Evolutionary conservation across 2,113 vertebrate species (phyloP).

Genomic region (Triplophysa siluroides): DNA sequence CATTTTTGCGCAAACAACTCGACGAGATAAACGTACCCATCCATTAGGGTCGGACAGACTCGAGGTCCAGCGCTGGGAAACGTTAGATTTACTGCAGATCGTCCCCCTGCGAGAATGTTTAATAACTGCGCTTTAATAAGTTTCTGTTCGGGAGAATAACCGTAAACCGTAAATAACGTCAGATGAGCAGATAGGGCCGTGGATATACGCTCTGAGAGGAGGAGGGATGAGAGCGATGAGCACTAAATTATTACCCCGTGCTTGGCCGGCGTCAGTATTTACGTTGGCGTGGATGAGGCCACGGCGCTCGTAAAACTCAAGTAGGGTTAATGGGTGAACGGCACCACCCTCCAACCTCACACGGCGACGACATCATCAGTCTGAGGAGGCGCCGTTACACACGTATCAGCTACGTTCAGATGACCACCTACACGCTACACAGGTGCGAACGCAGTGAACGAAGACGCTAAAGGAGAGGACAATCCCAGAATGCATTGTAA

Average conservation of each 20-base stretch:
- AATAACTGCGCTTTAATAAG: constrained; percentile 53
- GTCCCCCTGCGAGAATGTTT: constrained; percentile 44
- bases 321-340: constrained; percentile 72
- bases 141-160: constrained; percentile 54
- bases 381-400: constrained; percentile 44
- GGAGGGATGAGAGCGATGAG: constrained; percentile 63
- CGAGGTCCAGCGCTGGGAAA: constrained; percentile 33
- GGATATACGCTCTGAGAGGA: constrained; percentile 52
- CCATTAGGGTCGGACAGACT: constrained; percentile 45
- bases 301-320: constrained; percentile 70
- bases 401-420: too few relatives aligned
- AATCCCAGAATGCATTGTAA: too few relatives aligned
- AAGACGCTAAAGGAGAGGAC: too few relatives aligned
- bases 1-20: constrained; percentile 44
- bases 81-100: constrained; percentile 44
- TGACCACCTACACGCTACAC: not conserved
- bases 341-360: constrained; percentile 71
- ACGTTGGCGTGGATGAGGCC: constrained; percentile 67
- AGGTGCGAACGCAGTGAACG: too few relatives aligned
- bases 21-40: constrained; percentile 49
- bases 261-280: constrained; percentile 73
- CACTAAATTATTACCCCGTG: constrained; percentile 63
- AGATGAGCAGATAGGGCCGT: constrained; percentile 61
- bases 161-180: constrained; percentile 56
- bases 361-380: constrained; percentile 69